phyloP scores from a whole-genome alignment of 1,140 invertebrate species.

The Prorops nasuta region DNA sequence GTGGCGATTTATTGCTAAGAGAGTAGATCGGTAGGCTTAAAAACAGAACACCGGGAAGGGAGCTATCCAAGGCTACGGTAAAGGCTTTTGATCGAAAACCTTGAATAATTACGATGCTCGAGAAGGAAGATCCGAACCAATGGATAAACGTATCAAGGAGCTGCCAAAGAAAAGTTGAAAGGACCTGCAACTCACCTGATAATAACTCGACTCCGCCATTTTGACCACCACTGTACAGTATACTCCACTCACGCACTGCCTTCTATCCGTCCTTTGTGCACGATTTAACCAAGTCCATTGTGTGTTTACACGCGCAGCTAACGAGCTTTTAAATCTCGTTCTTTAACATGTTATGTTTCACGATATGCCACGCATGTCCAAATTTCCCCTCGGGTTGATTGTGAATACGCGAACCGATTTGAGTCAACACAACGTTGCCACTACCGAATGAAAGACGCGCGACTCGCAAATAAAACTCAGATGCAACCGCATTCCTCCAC shows the following conservation, averaged over 20 bases:
- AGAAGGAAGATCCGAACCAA: too few relatives aligned
- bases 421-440: conserved; percentile 9
- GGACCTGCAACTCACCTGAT: conserved; percentile 57
- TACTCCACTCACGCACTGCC: conserved; percentile 37
- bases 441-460: conserved; percentile 33
- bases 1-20: too few relatives aligned
- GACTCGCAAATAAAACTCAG: conserved; percentile 23
- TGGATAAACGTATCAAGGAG: too few relatives aligned
- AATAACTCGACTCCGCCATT: conserved; percentile 62
- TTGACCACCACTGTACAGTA: conserved; percentile 45
- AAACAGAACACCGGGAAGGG: too few relatives aligned
- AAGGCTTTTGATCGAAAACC: too few relatives aligned
- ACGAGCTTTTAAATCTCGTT: conserved; percentile 17
- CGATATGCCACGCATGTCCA: conserved; percentile 11
- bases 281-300: conserved; percentile 36
- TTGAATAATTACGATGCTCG: too few relatives aligned
- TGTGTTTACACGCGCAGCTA: conserved; percentile 20
- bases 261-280: conserved; percentile 50
- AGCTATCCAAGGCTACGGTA: neutral
- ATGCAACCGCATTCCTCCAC: conserved; percentile 36
- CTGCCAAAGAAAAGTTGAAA: conserved; percentile 30
- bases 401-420: neutral
- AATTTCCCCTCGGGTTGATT: conserved; percentile 15
- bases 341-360: too few relatives aligned
- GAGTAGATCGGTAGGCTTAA: too few relatives aligned